Evolutionary conservation across 2,113 vertebrate genomes (phyloP), one percentile per base, ranked within the genome.

Genomic region (Oenanthe oenanthe): DNA sequence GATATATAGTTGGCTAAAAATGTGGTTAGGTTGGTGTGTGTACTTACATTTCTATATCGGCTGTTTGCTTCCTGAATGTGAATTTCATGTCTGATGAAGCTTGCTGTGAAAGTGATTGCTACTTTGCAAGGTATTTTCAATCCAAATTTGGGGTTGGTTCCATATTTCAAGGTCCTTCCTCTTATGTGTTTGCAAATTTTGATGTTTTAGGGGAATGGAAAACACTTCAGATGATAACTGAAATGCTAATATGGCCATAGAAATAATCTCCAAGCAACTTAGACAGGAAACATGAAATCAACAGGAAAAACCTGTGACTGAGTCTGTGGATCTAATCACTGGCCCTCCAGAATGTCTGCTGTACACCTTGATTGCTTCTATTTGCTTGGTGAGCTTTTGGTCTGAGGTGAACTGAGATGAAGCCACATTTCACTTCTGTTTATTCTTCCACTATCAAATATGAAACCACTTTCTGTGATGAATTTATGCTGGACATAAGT

Each of bases 381-480:
- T 89, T 78, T 22, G 13, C 34, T 78, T 34, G 17, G 25, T 51
- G 19, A 74, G n/a, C 25, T 90, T 70, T 85, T 71, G 70, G 10
- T 74, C 43, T 47, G 34, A 87, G 78, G 34, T 71, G 70, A 66
- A 45, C 22, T 2, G 9, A 80, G 21, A 42, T 71, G 50, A 84
- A 58, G 42, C 7, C 61, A 56, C 51, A 71, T 85, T 87, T 95
- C 25, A 53, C 32, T 54, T 88, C 42, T 84, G 17, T 78, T 93
- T 89, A 24, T 88, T 92, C 53, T 85, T 66, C 34, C 1, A 1
- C 43, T 87, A 6, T 48, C 40, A 70, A 74, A 57, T 50, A 50
- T 40, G 45, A 63, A 91, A 42, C n/a, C 36, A 19, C 34, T 85
- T 88, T 74, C 34, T 89, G 17, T 78, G 54, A 73, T 66, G 29